Percentiles rank a stretch among this genome's conserved stretches.
Conservation (phyloP, 1,140 invertebrate species). For the Lutraria rhynchaena region DNA sequence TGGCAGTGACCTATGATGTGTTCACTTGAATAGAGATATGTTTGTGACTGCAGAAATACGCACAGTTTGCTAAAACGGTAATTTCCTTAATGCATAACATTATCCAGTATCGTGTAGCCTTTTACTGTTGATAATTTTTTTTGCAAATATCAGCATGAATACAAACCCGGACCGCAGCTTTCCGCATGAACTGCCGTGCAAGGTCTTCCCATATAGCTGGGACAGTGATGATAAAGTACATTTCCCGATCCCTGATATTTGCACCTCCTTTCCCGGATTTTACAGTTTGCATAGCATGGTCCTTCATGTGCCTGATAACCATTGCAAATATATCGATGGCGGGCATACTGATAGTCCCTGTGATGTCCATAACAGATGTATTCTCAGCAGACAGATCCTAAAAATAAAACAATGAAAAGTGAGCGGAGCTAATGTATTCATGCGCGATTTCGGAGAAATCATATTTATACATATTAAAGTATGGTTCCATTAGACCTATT, state of each 20-base stretch:
- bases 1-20: too few species aligned
- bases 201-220: slow-evolving; percentile 34
- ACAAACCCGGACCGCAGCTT: slow-evolving; percentile 7
- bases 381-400: too few species aligned
- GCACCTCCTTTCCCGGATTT: background rate
- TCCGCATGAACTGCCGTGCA: slow-evolving; percentile 10
- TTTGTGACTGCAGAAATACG: background rate
- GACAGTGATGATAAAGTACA: slow-evolving; percentile 17
- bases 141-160: background rate
- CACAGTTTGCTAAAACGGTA: background rate
- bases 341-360: background rate
- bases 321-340: slow-evolving; percentile 8
- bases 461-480: too few species aligned
- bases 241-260: background rate
- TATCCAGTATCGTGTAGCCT: background rate
- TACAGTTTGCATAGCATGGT: background rate
- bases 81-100: background rate
- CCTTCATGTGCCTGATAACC: background rate
- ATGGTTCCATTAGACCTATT: too few species aligned
- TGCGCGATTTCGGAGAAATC: too few species aligned
- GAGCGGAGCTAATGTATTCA: too few species aligned
- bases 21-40: background rate
- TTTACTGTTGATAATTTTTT: too few species aligned
- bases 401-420: too few species aligned
- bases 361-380: background rate